phyloP scores from a whole-genome alignment of 2,888 invertebrate species.

The Drosophila nigritarsus region DNA sequence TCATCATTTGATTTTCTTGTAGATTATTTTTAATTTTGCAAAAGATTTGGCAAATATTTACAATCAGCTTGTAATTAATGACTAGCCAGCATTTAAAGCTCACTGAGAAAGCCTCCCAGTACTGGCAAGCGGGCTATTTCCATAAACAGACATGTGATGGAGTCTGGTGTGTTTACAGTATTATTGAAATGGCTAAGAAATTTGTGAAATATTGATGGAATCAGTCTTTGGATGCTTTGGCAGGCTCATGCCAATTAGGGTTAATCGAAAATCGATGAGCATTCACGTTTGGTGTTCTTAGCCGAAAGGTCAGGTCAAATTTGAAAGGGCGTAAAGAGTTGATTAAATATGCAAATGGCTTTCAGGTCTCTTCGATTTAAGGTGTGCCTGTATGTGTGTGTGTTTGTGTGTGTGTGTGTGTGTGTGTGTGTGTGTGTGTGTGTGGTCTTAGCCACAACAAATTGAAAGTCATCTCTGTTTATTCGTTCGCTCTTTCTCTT shows the following conservation, averaged over 20 bases:
- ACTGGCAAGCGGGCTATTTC: slow-evolving; percentile 33
- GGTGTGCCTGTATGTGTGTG: slow-evolving; percentile 38
- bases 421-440: slow-evolving; percentile 19
- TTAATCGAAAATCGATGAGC: slow-evolving; percentile 59
- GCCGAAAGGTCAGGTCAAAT: slow-evolving; percentile 42
- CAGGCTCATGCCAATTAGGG: slow-evolving; percentile 60
- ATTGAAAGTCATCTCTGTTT: slow-evolving; percentile 68
- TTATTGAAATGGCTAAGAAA: slow-evolving; percentile 11
- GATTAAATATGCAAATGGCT: slow-evolving; percentile 60
- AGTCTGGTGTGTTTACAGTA: background rate
- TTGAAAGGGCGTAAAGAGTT: slow-evolving; percentile 21
- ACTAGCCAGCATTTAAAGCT: slow-evolving; percentile 40
- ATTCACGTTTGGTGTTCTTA: slow-evolving; percentile 3
- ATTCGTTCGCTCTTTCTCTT: slow-evolving; percentile 5
- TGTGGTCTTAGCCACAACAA: slow-evolving; percentile 37
- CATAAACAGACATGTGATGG: slow-evolving; percentile 16
- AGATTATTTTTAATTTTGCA: background rate
- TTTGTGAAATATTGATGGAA: slow-evolving; percentile 17
- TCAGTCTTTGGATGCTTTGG: background rate
- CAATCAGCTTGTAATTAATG: slow-evolving; percentile 68
- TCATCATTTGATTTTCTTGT: background rate
- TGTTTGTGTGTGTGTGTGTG: slow-evolving; percentile 40
- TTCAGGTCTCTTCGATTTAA: slow-evolving; percentile 16
- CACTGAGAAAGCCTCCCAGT: slow-evolving; percentile 20
- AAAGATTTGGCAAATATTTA: slow-evolving; percentile 34